Conservation (phyloP, 1,140 invertebrate genomes). For the Danaus melanippus region DNA sequence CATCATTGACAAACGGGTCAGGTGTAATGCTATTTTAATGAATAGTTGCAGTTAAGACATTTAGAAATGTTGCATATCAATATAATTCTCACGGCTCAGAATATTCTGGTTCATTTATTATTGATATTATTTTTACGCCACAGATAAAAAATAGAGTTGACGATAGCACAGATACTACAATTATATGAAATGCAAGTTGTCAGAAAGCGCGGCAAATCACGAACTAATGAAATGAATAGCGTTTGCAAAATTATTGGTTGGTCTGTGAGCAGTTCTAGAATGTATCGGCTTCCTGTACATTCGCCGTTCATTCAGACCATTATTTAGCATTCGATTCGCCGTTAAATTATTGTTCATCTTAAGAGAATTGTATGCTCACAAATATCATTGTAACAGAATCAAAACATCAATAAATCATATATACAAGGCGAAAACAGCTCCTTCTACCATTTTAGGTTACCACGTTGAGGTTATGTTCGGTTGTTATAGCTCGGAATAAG, state of each 20-base stretch:
- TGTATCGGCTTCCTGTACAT: slow-evolving; percentile 31
- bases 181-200: not conserved
- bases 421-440: too few relatives aligned
- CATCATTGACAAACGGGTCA: slow-evolving; percentile 43
- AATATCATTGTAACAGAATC: slow-evolving; percentile 6
- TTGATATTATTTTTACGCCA: not conserved
- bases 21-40: slow-evolving; percentile 26
- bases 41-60: slow-evolving; percentile 37
- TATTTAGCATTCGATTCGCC: slow-evolving; percentile 35
- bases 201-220: slow-evolving; percentile 18
- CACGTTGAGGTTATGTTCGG: too few relatives aligned
- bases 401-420: too few relatives aligned
- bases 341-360: slow-evolving; percentile 23
- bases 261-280: slow-evolving; percentile 13
- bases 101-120: not conserved
- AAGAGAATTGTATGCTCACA: slow-evolving; percentile 14
- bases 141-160: not conserved
- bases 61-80: too few relatives aligned
- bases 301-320: slow-evolving; percentile 24
- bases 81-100: too few relatives aligned
- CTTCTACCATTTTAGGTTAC: too few relatives aligned
- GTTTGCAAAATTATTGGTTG: slow-evolving; percentile 44
- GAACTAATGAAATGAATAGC: slow-evolving; percentile 26
- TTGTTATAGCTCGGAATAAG: too few relatives aligned
- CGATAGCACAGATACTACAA: not conserved